Evolutionary conservation across 2,797 vertebrate species (phyloP), one percentile per base, ranked within the genome.

Genomic region (Diplodus sargus): DNA sequence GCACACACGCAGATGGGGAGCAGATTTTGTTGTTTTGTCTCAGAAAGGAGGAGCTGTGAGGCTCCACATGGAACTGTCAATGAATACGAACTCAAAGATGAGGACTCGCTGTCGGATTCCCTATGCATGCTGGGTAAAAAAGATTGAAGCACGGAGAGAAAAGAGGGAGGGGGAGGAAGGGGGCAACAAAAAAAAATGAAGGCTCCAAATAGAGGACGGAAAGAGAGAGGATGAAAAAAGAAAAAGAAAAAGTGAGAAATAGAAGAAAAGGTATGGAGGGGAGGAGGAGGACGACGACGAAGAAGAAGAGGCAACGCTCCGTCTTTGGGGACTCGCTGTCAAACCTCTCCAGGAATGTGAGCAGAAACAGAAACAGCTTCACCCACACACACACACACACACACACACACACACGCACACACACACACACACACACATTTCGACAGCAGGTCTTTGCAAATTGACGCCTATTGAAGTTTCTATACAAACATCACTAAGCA

Each of bases 271-370:
- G 67, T 48, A 59, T 47, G 61, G 57, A 39, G 43, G 45, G 42
- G 28, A n/a, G 25, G 23, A 43, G 20, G 69, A 70, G 20, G 34
- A 23, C 18, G 58, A 65, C 18, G 43, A 69, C 22, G 66, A 79
- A 49, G 70, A 73, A 43, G 65, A 65, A 45, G 51, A 77, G 63
- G 62, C 70, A 67, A 42, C 1, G 58, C 52, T 70, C 56, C 0
- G 43, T 95, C 95, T 95, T 94, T 67, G 34, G 95, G 95, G 95
- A 96, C 88, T 78, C 84, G 84, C 95, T 97, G 96, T 96, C 95
- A 97, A 96, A 92, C 77, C 87, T 94, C 89, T 96, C 92, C 89
- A 91, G 89, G 91, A 95, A 94, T 92, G 91, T 90, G 92, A 93
- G 91, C 92, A 89, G 93, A 78, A 87, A 86, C 84, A 94, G 84